phyloP scores from a whole-genome alignment of 2,888 invertebrate species.

The Amiota minor region DNA sequence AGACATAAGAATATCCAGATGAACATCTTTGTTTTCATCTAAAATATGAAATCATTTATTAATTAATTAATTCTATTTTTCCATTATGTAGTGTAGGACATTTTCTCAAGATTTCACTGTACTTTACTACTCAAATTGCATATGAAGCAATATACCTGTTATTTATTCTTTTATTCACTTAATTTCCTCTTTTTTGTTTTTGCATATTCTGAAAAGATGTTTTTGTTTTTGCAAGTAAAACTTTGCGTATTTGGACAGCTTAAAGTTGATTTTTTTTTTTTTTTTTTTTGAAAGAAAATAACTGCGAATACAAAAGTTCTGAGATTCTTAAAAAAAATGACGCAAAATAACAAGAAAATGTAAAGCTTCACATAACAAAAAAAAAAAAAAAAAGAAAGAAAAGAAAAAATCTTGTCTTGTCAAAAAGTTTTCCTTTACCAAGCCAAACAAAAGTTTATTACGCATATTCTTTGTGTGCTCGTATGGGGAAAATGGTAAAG shows the following conservation, averaged over 20 bases:
- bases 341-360: background rate
- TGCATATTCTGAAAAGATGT: background rate
- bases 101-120: background rate
- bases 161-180: too few species aligned
- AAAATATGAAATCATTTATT: background rate
- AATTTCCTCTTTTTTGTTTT: background rate
- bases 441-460: slow-evolving; percentile 21
- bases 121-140: too few species aligned
- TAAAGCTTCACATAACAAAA: background rate
- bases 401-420: slow-evolving; percentile 7
- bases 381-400: background rate
- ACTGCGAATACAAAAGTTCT: background rate
- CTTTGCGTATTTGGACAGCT: slow-evolving; percentile 1
- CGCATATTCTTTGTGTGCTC: background rate
- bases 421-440: slow-evolving; percentile 7
- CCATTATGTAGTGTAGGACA: background rate
- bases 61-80: background rate
- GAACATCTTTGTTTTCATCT: too few species aligned
- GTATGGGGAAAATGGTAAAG: background rate
- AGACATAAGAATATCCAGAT: too few species aligned
- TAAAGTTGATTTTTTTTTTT: background rate
- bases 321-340: background rate
- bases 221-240: background rate
- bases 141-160: too few species aligned
- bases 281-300: background rate